Percentiles rank a stretch among this genome's conserved stretches.
Conservation (phyloP, 2,888 invertebrate species). For the Caenorhabditis sinica region DNA sequence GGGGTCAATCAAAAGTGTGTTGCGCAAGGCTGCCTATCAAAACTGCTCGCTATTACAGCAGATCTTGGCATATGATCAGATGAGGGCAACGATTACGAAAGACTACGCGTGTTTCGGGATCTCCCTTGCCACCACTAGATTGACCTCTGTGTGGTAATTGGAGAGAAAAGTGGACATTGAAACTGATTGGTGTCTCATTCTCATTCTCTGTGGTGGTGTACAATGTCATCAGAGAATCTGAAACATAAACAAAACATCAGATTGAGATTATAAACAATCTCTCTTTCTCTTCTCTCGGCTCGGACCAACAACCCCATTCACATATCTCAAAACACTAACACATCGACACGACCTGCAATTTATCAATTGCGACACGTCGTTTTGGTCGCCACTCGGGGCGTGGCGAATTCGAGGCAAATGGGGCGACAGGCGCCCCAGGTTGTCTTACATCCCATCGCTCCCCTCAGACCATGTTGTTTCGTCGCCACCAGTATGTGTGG, state of each 20-base stretch:
- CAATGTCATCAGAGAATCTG: constrained; percentile 35
- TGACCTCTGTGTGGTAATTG: constrained; percentile 57
- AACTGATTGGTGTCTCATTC: constrained; percentile 1
- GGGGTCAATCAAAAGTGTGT: constrained; percentile 64
- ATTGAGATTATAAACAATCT: constrained; percentile 48
- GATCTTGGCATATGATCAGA: constrained; percentile 59
- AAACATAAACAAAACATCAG: constrained; percentile 31
- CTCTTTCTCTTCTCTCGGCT: not conserved
- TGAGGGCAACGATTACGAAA: constrained; percentile 52
- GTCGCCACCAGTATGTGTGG: constrained; percentile 17
- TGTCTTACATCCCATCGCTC: constrained; percentile 48
- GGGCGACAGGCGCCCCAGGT: constrained; percentile 41
- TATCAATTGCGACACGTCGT: constrained; percentile 65
- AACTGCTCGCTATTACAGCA: constrained; percentile 62
- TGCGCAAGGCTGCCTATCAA: constrained; percentile 67
- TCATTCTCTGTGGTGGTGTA: constrained; percentile 18
- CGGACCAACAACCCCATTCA: constrained; percentile 3
- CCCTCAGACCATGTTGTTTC: constrained; percentile 48
- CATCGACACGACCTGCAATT: constrained; percentile 53
- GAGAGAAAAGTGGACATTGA: constrained; percentile 34
- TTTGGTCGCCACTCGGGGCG: constrained; percentile 38
- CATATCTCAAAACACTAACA: constrained; percentile 46
- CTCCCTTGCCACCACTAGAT: not conserved
- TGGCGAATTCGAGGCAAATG: constrained; percentile 17
- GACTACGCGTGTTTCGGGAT: constrained; percentile 60